phyloP scores from a whole-genome alignment of 23 tunicate species.

The Trididemnum miniatum region DNA sequence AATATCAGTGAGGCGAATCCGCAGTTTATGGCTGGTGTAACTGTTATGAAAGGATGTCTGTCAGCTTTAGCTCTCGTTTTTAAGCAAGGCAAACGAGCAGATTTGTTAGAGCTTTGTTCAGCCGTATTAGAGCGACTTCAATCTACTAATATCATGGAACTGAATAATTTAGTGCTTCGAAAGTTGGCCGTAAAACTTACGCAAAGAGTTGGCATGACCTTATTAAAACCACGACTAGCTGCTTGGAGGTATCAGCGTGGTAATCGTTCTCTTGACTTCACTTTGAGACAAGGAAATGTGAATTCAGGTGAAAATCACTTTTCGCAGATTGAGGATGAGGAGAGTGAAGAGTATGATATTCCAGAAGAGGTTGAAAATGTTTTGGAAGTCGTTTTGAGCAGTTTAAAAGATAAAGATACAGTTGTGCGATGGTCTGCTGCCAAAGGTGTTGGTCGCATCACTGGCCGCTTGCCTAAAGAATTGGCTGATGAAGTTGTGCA shows the following conservation, averaged over 20 bases:
- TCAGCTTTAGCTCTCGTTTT: constrained; percentile 60
- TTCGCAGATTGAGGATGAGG: constrained; percentile 17
- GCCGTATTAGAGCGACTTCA: constrained; percentile 42
- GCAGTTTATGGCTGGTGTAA: constrained; percentile 31
- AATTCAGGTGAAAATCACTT: neutral
- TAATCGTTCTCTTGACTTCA: constrained; percentile 64
- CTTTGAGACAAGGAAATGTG: constrained; percentile 39
- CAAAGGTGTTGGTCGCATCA: constrained; percentile 94
- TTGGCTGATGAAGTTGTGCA: constrained; percentile 87
- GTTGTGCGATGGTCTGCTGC: constrained; percentile 99
- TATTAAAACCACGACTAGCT: constrained; percentile 82
- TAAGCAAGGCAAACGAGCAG: constrained; percentile 82
- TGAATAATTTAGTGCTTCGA: constrained; percentile 53
- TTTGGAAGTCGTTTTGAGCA: constrained; percentile 64
- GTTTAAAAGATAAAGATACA: constrained; percentile 93
- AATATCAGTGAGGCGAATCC: constrained; percentile 34
- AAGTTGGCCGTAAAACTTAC: constrained; percentile 62
- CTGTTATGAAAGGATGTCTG: constrained; percentile 67
- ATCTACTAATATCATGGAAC: constrained; percentile 24
- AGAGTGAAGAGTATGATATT: constrained; percentile 84
- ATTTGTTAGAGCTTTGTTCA: constrained; percentile 40
- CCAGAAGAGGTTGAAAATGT: constrained; percentile 88
- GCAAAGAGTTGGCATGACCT: constrained; percentile 81
- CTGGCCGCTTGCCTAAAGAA: constrained; percentile 87
- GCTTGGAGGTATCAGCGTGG: constrained; percentile 97